Conservation (phyloP, 2,888 invertebrate species). For the Scrobipalpa atriplicella region DNA sequence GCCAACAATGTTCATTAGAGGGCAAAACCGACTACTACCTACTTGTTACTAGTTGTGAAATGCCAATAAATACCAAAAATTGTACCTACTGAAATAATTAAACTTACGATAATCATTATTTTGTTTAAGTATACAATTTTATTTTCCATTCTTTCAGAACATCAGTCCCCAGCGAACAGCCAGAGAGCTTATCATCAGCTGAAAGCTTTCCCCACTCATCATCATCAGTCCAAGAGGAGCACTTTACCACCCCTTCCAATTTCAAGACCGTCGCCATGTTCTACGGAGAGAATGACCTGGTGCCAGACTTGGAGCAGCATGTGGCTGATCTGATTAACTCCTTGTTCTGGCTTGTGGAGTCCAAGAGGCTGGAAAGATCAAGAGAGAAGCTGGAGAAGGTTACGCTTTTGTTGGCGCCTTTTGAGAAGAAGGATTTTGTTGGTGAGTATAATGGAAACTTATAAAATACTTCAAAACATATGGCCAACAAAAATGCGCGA, state of each 20-base stretch:
- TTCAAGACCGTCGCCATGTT: constrained; percentile 93
- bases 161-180: constrained; percentile 68
- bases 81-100: too few species aligned
- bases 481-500: too few species aligned
- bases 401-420: constrained; percentile 90
- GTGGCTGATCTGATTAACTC: constrained; percentile 94
- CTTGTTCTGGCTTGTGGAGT: constrained; percentile 97
- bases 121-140: not conserved
- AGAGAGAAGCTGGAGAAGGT: constrained; percentile 91
- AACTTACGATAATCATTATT: too few species aligned
- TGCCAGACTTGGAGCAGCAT: constrained; percentile 88
- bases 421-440: constrained; percentile 98
- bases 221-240: constrained; percentile 74
- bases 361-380: constrained; percentile 92
- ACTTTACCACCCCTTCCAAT: constrained; percentile 90
- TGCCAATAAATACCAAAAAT: too few species aligned
- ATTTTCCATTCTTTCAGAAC: constrained; percentile 51
- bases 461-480: too few species aligned
- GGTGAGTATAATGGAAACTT: constrained; percentile 69
- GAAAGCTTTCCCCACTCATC: constrained; percentile 72
- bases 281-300: constrained; percentile 90
- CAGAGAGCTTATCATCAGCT: constrained; percentile 71
- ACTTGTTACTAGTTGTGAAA: too few species aligned
- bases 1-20: too few species aligned
- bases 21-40: too few species aligned